Evolutionary conservation across 2,113 vertebrate genomes (phyloP), one percentile per base, ranked within the genome.

Genomic region (Elanus axillaris): DNA sequence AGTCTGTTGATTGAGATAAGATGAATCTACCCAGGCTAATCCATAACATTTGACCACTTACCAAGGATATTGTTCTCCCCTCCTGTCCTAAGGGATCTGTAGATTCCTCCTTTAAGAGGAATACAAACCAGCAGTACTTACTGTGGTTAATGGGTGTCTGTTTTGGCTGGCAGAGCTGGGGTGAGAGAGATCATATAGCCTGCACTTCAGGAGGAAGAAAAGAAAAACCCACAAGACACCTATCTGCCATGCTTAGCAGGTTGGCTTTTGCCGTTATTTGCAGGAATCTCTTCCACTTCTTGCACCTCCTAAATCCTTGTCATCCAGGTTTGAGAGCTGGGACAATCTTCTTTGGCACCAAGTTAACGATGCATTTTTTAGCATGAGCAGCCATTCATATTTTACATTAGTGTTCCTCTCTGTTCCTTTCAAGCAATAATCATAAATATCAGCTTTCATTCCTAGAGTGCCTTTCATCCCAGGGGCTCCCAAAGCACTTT

Each of bases 361-460:
- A 95, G 78, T 88, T 92, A 91, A 67, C 11, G 6, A 79, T 59
- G 73, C 1, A 4, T 81, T 91, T 97, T 94, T 95, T 91, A 96
- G 83, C 86, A 95, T 63, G 79, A 88, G 79, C 73, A 87, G 80
- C 83, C 90, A 92, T 96, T 97, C 97, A 95, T 93, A 97, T 96
- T 94, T 97, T 96, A 96, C 85, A 63, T 66, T 84, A 86, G 86
- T 88, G 77, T 81, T 97, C 79, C 52, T 85, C 80, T 94, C 68
- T 79, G 81, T 81, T 95, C 64, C 83, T 96, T 96, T 95, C 73
- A 91, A 95, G 93, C 95, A 92, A 97, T 96, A 96, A 95, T 96
- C 92, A 3, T 97, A 96, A 96, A 97, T 97, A 97, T 95, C 92
- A 92, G 63, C 82, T 95, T 97, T 96, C 96, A 95, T 95, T 96